phyloP scores from a whole-genome alignment of 2,888 invertebrate species.

The Hymenopus coronatus region DNA sequence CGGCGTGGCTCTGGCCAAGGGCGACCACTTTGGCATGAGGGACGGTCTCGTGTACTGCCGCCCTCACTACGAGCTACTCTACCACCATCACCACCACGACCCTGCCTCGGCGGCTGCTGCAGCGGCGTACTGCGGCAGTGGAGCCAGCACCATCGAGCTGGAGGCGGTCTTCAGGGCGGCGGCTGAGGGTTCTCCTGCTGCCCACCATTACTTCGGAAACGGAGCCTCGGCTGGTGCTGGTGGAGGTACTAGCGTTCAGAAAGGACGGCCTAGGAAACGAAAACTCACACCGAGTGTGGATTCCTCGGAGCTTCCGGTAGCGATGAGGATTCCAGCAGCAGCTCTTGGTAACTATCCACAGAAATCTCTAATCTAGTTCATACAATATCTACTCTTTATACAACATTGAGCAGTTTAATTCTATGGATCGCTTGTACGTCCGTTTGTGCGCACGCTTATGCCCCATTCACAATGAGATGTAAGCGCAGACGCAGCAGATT shows the following conservation, averaged over 20 bases:
- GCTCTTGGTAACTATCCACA: conserved; percentile 57
- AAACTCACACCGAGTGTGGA: conserved; percentile 50
- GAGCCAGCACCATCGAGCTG: conserved; percentile 32
- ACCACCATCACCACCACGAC: conserved; percentile 33
- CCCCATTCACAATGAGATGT: no score
- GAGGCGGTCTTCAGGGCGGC: conserved; percentile 35
- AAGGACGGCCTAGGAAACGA: conserved; percentile 78
- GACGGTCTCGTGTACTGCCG: conserved; percentile 70
- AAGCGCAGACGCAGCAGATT: no score
- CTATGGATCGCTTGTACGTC: no score
- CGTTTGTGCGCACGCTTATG: no score
- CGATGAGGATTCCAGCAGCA: conserved; percentile 66
- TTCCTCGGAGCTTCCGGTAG: conserved; percentile 42
- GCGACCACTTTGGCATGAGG: conserved; percentile 88
- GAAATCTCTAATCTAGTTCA: no score
- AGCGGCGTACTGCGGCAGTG: conserved; percentile 28
- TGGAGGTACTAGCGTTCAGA: conserved; percentile 58
- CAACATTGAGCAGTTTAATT: no score
- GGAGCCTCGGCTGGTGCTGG: conserved; percentile 43
- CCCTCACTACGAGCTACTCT: conserved; percentile 66
- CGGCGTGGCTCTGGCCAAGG: conserved; percentile 76
- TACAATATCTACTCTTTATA: no score
- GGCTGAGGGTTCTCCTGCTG: conserved; percentile 55
- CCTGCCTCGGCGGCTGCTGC: conserved; percentile 1
- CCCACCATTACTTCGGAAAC: conserved; percentile 55